Base-by-base conservation (phyloP, 2,888 invertebrate genomes). In the Harmothoe impar region DNA sequence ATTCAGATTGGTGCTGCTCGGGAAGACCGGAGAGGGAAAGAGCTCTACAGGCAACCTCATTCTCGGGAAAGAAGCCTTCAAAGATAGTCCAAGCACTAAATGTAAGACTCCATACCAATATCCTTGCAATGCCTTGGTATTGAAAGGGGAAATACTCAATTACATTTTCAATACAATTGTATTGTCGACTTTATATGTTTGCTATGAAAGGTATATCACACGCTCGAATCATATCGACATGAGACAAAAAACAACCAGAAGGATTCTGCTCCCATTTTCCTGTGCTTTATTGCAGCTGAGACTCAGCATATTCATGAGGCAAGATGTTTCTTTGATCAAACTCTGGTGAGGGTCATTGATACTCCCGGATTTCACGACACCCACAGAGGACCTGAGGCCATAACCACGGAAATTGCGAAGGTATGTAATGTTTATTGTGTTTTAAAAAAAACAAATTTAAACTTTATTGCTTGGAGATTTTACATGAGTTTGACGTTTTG, bases 331-430 rank as follows among this genome's bases (percentile, higher is more conserved):
- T 12, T 62, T 62, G 62, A 62, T 5, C 23, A n/a, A 62, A n/a
- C n/a, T n/a, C 62, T n/a, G 1, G 62, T 62, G 62, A 20, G 62
- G 62, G n/a, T 62, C 3, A 62, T 62, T 62, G 62, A 62, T n/a
- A 62, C 62, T n/a, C 62, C 62, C 3, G 62, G 62, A n/a, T 62
- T 62, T n/a, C n/a, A n/a, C n/a, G 62, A 62, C 62, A 62, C 62
- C 23, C n/a, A 20, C 62, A 5, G n/a, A 20, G 62, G 62, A 20
- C 23, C 62, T 62, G 62, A 62, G 20, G 3, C 20, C 23, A 62
- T 62, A 62, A 20, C 15, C 15, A 62, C 62, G 3, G 62, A 62
- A n/a, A 62, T 62, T n/a, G 62, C 62, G 15, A 62, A 62, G 62
- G 62, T 62, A n/a, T 62, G 23, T 62, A 62, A 20, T n/a, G 1